Evolutionary conservation across 1,140 invertebrate genomes (phyloP), one percentile per base, ranked within the genome.

Genomic region (Drosophila equinoxialis): DNA sequence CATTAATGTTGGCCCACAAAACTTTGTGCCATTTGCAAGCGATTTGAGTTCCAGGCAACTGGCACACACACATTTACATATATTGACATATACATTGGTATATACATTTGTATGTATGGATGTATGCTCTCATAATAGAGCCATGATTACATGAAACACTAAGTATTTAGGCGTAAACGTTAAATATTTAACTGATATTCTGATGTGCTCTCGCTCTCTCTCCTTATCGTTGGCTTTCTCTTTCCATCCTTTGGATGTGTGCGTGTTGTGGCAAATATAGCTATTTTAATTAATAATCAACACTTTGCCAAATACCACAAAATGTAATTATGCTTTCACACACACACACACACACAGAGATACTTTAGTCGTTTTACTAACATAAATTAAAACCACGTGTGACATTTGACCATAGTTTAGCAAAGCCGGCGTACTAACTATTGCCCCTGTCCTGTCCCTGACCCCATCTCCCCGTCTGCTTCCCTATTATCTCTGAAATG

Each of bases 221-320:
- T 48, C 45, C 17, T 17, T 17, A 5, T 7, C 45, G 6, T 20
- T 51, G 45, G 8, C 45, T 51, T 20, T 51, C 45, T 51, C 45
- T 51, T 23, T 23, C 3, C 37, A 13, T 39, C 20, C 45, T 23
- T 23, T 51, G 17, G 8, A 3, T 39, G 67, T 54, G 41, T 70
- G 63, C 68, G 65, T 72, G 71, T 51, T 64, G 55, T 65, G 68
- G 67, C 68, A 78, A 79, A 87, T 87, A 86, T 89, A 87, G 80
- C 83, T 76, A 87, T 87, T 87, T 89, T 89, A 87, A 87, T 87
- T 89, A 87, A 87, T 87, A 87, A 87, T 87, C 83, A 87, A 87
- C 83, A 87, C 80, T 83, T 89, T 87, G 80, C 73, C 63, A 69
- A 80, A 89, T 87, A 66, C 83, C 83, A 74, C 84, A 87, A 87